Percentiles rank a stretch among this genome's conserved stretches.
These are phyloP conservation scores for Dynastes hyllus DNA, from an alignment of 2,888 invertebrate species.

Conservation along the genomic window DNA sequence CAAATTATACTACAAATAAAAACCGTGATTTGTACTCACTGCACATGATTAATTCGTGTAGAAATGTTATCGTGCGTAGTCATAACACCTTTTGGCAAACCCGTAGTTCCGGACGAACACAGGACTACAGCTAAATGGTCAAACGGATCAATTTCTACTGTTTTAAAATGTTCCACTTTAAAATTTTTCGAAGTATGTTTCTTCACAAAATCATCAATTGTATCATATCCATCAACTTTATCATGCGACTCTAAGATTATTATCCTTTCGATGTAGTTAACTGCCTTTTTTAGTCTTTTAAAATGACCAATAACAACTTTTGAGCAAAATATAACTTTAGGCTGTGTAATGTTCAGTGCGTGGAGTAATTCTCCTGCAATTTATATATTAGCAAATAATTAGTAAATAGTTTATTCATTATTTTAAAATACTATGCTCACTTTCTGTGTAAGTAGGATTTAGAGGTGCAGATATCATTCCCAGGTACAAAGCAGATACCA, in stretches of 20 bases:
- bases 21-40: slow-evolving; percentile 38
- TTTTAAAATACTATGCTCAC: slow-evolving; percentile 38
- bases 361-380: slow-evolving; percentile 69
- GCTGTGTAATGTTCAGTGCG: slow-evolving; percentile 77
- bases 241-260: slow-evolving; percentile 74
- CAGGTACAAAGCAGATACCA: slow-evolving; percentile 60
- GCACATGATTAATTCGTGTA: slow-evolving; percentile 59
- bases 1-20: neutral
- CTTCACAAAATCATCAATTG: slow-evolving; percentile 65
- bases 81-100: slow-evolving; percentile 85
- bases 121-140: slow-evolving; percentile 78
- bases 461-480: slow-evolving; percentile 61
- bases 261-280: slow-evolving; percentile 73
- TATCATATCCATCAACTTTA: slow-evolving; percentile 72
- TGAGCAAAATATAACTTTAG: slow-evolving; percentile 79
- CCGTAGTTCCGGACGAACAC: slow-evolving; percentile 88
- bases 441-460: slow-evolving; percentile 60
- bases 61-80: slow-evolving; percentile 80
- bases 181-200: slow-evolving; percentile 64
- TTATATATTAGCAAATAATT: slow-evolving; percentile 64
- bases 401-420: neutral
- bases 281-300: slow-evolving; percentile 72
- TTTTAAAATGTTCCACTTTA: slow-evolving; percentile 68
- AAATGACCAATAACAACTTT: slow-evolving; percentile 74
- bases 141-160: slow-evolving; percentile 70